These are phyloP conservation scores for Bubo scandiacus DNA, from an alignment of 2,113 vertebrate genomes.

Conservation along the genomic window DNA sequence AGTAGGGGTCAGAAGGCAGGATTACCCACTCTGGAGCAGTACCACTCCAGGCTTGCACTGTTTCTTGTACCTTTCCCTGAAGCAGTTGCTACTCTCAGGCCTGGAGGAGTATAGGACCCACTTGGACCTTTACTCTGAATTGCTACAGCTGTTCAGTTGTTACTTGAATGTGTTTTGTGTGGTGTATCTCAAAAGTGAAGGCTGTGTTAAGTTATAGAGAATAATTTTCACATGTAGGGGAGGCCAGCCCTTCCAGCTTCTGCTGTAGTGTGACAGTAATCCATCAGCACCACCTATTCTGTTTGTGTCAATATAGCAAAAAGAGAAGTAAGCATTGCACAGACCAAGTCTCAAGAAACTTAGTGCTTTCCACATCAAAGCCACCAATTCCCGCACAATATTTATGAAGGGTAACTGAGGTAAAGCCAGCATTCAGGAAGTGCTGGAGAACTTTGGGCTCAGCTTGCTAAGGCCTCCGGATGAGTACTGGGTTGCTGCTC, in stretches of 20 bases:
- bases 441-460: not conserved
- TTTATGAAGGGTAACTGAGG: not conserved
- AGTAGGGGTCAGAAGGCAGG: not conserved
- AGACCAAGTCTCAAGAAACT: not conserved
- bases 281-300: not conserved
- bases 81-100: not conserved
- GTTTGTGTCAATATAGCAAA: not conserved
- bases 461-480: not conserved
- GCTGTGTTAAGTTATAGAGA: not conserved
- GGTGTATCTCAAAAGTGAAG: not conserved
- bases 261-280: not conserved
- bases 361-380: not conserved
- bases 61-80: not conserved
- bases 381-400: not conserved
- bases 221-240: not conserved
- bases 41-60: not conserved
- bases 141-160: not conserved
- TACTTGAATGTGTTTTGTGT: not conserved
- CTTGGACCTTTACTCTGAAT: not conserved
- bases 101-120: not conserved
- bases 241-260: not conserved
- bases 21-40: not conserved
- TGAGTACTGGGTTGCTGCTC: not conserved
- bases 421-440: not conserved
- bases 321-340: not conserved